Conservation (phyloP, 1,140 invertebrate species). For the Stenopsyche tienmushanensis region DNA sequence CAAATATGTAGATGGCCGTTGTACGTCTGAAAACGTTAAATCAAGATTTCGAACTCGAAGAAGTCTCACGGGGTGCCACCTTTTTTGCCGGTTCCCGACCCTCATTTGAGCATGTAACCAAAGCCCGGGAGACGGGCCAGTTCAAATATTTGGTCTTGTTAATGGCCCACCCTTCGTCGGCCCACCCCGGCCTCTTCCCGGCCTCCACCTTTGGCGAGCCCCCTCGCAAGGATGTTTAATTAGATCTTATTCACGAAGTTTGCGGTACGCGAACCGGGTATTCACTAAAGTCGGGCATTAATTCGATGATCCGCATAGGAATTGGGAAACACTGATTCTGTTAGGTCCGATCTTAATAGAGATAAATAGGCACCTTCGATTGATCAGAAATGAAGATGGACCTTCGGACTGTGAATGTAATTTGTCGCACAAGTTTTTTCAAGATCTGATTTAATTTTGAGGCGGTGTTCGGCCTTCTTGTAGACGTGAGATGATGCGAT, state of each 20-base stretch:
- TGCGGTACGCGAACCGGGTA: not conserved
- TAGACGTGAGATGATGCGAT: too few species aligned
- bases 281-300: slow-evolving; percentile 9
- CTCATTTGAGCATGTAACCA: slow-evolving; percentile 5
- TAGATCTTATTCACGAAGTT: slow-evolving; percentile 25
- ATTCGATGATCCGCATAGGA: slow-evolving; percentile 18
- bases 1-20: too few species aligned
- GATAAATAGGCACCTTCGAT: too few species aligned
- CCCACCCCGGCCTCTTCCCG: not conserved
- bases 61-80: slow-evolving; percentile 11
- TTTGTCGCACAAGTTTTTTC: too few species aligned
- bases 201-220: not conserved
- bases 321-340: slow-evolving; percentile 16
- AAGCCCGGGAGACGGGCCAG: slow-evolving; percentile 12
- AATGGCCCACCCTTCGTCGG: not conserved
- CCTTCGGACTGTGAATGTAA: too few species aligned
- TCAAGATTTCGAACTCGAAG: not conserved
- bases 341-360: too few species aligned
- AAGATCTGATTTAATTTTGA: too few species aligned
- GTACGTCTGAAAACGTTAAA: slow-evolving; percentile 8
- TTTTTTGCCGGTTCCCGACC: slow-evolving; percentile 10
- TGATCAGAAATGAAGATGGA: too few species aligned
- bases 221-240: slow-evolving; percentile 12
- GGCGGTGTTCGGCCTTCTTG: too few species aligned
- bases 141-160: slow-evolving; percentile 22